phyloP scores from a whole-genome alignment of 2,888 invertebrate genomes.

The Holacanthella duospinosa region DNA sequence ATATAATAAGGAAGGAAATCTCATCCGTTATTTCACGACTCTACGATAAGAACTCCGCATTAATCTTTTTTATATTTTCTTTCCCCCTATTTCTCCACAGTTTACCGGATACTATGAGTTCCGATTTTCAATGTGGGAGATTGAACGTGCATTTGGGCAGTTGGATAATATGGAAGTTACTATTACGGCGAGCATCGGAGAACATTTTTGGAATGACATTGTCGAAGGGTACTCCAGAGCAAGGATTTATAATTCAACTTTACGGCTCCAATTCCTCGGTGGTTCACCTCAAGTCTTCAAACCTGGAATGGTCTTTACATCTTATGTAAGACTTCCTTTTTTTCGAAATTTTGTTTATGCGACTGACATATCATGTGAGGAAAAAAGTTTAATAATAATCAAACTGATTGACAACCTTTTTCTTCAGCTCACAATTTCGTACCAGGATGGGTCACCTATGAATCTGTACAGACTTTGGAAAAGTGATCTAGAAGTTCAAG shows the following conservation, averaged over 20 bases:
- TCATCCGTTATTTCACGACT: neutral
- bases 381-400: neutral
- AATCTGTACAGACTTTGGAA: slow-evolving; percentile 52
- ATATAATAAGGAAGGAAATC: neutral
- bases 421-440: slow-evolving; percentile 67
- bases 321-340: too few relatives aligned
- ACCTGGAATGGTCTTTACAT: slow-evolving; percentile 80
- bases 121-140: slow-evolving; percentile 70
- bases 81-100: slow-evolving; percentile 43
- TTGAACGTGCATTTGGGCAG: slow-evolving; percentile 55
- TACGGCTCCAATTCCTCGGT: slow-evolving; percentile 68
- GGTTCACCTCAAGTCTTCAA: slow-evolving; percentile 89
- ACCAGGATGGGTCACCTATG: slow-evolving; percentile 78
- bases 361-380: too few relatives aligned
- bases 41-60: slow-evolving; percentile 5
- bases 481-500: slow-evolving; percentile 57
- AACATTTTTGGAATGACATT: slow-evolving; percentile 71
- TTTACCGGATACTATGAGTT: slow-evolving; percentile 83
- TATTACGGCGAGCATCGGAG: slow-evolving; percentile 76
- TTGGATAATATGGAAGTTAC: slow-evolving; percentile 69
- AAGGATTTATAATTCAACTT: slow-evolving; percentile 74
- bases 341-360: too few relatives aligned
- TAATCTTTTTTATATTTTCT: slow-evolving; percentile 13
- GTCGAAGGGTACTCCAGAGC: slow-evolving; percentile 79
- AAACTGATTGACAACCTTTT: neutral